These are phyloP conservation scores for Poeciliopsis gracilis DNA, from an alignment of 2,797 vertebrate species.

Conservation along the genomic window DNA sequence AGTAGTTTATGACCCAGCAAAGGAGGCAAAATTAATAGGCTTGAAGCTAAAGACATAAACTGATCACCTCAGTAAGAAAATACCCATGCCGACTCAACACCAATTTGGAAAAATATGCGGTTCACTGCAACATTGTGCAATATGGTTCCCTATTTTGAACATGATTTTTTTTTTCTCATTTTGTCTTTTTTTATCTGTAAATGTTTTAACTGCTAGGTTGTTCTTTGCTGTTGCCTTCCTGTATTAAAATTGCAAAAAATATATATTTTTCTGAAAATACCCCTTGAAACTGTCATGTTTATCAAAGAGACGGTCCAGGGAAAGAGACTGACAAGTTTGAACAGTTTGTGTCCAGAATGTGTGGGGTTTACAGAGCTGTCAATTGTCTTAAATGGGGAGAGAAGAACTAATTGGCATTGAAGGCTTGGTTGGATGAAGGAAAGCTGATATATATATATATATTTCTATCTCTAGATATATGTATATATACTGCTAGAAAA, in stretches of 20 bases:
- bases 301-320: not conserved
- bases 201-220: not conserved
- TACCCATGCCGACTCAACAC: not conserved
- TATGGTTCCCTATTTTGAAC: not conserved
- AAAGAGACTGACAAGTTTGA: not conserved
- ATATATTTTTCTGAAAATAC: not conserved
- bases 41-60: not conserved
- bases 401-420: not conserved
- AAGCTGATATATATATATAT: too few species aligned
- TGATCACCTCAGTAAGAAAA: not conserved
- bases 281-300: not conserved
- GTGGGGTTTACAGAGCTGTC: not conserved
- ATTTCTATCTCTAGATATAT: too few species aligned
- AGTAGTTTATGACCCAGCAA: constrained; percentile 5
- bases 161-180: not conserved
- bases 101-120: not conserved
- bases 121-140: not conserved
- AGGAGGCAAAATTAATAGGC: not conserved
- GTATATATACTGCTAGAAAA: too few species aligned
- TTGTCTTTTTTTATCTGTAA: not conserved
- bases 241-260: not conserved
- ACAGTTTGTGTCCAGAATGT: not conserved
- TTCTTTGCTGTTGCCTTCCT: not conserved
- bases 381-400: not conserved
- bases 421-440: too few species aligned